Evolutionary conservation across 2,888 invertebrate genomes (phyloP), one percentile per base, ranked within the genome.

Genomic region (Philaethria dido): DNA sequence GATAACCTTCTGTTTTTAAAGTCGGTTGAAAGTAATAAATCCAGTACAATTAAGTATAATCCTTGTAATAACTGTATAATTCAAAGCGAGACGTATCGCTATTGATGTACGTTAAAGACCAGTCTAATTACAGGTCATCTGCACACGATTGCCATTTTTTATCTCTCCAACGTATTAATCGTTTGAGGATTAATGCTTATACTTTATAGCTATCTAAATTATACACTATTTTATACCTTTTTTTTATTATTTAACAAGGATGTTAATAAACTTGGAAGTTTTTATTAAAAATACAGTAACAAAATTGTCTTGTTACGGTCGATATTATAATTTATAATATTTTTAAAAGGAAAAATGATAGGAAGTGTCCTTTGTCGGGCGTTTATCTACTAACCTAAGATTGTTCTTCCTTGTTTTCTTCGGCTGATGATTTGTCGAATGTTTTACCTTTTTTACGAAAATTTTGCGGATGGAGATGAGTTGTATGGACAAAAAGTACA

Each of bases 121-220:
- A 47, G 60, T 29, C 45, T 60, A 47, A 60, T 60, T 60, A 18
- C 60, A 60, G 42, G 14, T 44, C 60, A 45, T 47, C 33, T 33
- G 45, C 45, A 29, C 44, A 18, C 45, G 60, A 60, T 45, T 29
- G 44, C 25, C 45, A 18, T 57, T 57, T 57, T 60, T 60, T 33
- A 60, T 47, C 16, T 29, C 8, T 29, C 29, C 33, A 25, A 29
- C 25, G 25, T 18, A 45, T 22, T 44, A 44, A 59, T 44, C 11
- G 29, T 25, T n/a, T 0, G 29, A 33, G 29, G 33, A 47, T 60
- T 29, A 29, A 60, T 60, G 29, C 16, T 18, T 8, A 5, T 60
- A 50, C n/a, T 50, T 50, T 50, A 50, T 50, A 50, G 25, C 25
- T 50, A 9, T 52, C 29, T 29, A 52, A 52, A 16, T 52, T 52